These are phyloP conservation scores for Merops nubicus DNA, from an alignment of 2,113 vertebrate species.

Conservation along the genomic window DNA sequence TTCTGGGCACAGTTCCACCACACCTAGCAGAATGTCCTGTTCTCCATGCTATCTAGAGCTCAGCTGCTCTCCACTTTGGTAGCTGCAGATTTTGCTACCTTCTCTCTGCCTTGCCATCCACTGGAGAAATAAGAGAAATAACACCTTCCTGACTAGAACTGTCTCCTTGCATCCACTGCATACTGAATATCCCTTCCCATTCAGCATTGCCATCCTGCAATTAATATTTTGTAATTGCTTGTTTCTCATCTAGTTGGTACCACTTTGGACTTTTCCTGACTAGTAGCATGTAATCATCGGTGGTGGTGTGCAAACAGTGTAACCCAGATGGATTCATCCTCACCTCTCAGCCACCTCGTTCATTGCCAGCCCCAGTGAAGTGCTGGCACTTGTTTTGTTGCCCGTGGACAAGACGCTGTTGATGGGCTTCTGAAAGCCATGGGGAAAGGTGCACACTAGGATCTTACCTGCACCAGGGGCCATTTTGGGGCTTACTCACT, in stretches of 20 bases:
- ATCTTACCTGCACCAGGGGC: background rate
- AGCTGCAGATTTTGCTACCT: background rate
- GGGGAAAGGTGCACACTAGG: background rate
- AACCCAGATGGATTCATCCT: background rate
- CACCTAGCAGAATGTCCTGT: background rate
- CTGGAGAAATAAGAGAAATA: background rate
- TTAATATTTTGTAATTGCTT: background rate
- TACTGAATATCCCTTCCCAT: background rate
- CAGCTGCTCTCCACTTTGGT: background rate
- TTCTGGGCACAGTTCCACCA: rapidly evolving
- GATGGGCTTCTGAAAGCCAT: background rate
- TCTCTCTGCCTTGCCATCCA: background rate
- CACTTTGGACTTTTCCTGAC: background rate
- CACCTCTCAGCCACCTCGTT: background rate
- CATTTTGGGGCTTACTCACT: background rate
- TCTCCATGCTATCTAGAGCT: background rate
- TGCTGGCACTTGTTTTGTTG: background rate
- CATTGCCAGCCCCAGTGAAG: background rate
- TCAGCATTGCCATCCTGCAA: background rate
- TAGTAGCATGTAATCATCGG: background rate
- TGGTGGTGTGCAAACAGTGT: too few relatives aligned
- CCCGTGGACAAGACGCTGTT: background rate
- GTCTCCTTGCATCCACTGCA: background rate
- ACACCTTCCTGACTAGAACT: background rate
- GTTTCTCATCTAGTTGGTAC: background rate